phyloP scores from a whole-genome alignment of 2,797 vertebrate genomes.

The Lemur catta region DNA sequence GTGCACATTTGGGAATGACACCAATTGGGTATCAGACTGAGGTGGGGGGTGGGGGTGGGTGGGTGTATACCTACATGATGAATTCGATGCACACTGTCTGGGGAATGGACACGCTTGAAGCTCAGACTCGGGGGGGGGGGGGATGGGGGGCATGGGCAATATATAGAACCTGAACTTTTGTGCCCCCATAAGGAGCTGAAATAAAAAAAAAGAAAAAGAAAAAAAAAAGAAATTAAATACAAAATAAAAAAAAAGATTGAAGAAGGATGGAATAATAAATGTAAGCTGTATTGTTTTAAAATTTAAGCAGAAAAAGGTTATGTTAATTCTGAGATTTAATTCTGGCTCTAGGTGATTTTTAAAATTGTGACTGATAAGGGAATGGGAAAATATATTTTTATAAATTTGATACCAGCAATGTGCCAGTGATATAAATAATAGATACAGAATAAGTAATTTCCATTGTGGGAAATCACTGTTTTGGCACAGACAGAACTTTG shows the following conservation, averaged over 20 bases:
- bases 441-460: neutral
- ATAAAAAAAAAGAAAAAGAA: no score
- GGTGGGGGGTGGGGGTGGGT: no score
- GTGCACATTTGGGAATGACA: no score
- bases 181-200: no score
- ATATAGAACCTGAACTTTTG: no score
- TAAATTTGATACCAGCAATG: neutral
- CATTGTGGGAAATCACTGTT: neutral
- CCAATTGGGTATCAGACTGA: no score
- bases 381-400: neutral
- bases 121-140: no score
- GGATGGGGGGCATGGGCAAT: no score
- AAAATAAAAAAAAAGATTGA: neutral
- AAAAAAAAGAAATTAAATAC: no score
- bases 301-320: slow-evolving; percentile 21
- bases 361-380: neutral
- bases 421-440: neutral
- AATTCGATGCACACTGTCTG: no score
- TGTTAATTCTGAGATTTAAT: neutral
- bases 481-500: neutral
- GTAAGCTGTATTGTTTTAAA: slow-evolving; percentile 7
- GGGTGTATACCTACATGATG: no score
- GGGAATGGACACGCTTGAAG: no score
- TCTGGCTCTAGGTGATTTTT: neutral
- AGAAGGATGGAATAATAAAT: slow-evolving; percentile 11